phyloP scores from a whole-genome alignment of 2,797 vertebrate species.

The Clamator glandarius region DNA sequence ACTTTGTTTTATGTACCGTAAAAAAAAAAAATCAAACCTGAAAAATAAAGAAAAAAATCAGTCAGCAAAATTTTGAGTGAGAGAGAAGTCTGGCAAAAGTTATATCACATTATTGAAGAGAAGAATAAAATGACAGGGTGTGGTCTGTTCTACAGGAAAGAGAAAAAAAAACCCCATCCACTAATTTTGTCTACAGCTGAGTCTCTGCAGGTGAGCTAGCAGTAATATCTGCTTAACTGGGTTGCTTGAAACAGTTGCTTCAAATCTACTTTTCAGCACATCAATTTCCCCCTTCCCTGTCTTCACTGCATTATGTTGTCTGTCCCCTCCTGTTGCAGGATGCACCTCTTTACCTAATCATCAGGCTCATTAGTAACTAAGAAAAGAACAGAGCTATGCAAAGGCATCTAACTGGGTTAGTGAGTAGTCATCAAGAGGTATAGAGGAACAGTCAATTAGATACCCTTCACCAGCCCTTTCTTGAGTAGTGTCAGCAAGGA shows the following conservation, averaged over 20 bases:
- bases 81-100: not conserved
- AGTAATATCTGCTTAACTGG: not conserved
- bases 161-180: not conserved
- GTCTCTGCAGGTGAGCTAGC: not conserved
- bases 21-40: not conserved
- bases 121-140: not conserved
- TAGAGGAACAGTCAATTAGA: not conserved
- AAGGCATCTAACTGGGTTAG: not conserved
- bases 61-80: not conserved
- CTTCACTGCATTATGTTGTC: not conserved
- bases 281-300: fast-evolving
- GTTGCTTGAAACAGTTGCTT: not conserved
- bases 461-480: not conserved
- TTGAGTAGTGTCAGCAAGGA: fast-evolving
- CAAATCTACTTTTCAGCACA: not conserved
- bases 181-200: not conserved
- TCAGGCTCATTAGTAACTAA: not conserved
- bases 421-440: not conserved
- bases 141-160: not conserved
- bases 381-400: not conserved
- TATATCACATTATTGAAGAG: not conserved
- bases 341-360: not conserved
- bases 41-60: not conserved
- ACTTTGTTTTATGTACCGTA: not conserved
- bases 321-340: not conserved